Percentiles rank a stretch among this genome's conserved stretches.
Evolutionary conservation across 2,797 vertebrate species (phyloP).

Genomic region (Pyrrhura leucotis): DNA sequence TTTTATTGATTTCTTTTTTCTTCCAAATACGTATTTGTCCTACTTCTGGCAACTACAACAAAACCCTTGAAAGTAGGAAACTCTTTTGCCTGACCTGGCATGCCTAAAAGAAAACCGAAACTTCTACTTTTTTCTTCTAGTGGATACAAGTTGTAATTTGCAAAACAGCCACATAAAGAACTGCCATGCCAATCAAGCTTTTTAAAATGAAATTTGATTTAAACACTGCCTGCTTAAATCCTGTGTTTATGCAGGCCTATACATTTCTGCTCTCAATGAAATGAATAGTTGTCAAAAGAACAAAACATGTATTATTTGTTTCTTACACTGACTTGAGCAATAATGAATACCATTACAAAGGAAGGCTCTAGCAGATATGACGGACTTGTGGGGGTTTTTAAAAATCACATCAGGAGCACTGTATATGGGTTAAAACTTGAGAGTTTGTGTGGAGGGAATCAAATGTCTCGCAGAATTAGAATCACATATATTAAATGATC

Average conservation of each 20-base stretch:
- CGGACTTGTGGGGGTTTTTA: neutral
- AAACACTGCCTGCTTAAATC: conserved; percentile 36
- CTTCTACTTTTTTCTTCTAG: neutral
- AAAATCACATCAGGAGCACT: neutral
- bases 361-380: neutral
- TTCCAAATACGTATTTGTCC: neutral
- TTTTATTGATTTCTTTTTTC: neutral
- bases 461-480: neutral
- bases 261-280: conserved; percentile 1
- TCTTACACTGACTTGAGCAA: conserved; percentile 18
- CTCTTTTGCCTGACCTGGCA: neutral
- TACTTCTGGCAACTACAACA: neutral
- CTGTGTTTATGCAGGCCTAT: conserved; percentile 25
- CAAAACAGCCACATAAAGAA: neutral
- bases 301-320: conserved; percentile 36
- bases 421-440: neutral
- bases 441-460: neutral
- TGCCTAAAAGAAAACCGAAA: neutral
- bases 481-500: neutral
- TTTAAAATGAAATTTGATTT: conserved; percentile 8
- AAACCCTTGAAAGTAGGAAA: neutral
- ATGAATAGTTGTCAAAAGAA: conserved; percentile 71
- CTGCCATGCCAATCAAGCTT: neutral
- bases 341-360: conserved; percentile 23
- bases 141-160: neutral